These are phyloP conservation scores for Paramormyrops hopkinsi DNA, from an alignment of 2,797 vertebrate genomes.

Conservation along the genomic window DNA sequence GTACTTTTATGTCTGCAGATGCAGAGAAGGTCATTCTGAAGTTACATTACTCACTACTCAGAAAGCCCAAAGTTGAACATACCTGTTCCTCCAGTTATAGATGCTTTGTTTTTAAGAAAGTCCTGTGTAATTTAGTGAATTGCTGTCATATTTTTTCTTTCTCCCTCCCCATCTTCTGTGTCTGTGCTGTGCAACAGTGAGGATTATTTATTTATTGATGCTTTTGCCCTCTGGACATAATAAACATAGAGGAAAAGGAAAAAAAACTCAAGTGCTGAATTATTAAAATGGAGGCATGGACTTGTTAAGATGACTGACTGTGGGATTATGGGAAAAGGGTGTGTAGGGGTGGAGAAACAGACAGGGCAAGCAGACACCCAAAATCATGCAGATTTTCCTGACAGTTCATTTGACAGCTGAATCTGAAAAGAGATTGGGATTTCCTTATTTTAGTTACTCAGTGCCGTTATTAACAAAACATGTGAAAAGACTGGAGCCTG, in stretches of 20 bases:
- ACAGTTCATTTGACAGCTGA: neutral
- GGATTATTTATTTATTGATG: conserved; percentile 65
- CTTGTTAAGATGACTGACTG: conserved; percentile 56
- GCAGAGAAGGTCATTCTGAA: neutral
- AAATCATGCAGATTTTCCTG: conserved; percentile 3
- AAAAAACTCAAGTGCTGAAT: conserved; percentile 56
- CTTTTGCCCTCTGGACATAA: conserved; percentile 60
- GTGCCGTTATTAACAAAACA: neutral
- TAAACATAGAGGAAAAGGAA: conserved; percentile 46
- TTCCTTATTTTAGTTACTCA: neutral
- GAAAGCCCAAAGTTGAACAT: conserved; percentile 50
- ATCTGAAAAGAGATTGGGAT: neutral
- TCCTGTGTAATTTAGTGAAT: conserved; percentile 10
- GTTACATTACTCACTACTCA: neutral
- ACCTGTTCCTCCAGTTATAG: neutral
- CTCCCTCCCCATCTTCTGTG: conserved; percentile 36
- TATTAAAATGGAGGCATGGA: conserved; percentile 58
- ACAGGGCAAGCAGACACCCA: neutral
- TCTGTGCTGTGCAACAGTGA: conserved; percentile 38
- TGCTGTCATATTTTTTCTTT: conserved; percentile 16
- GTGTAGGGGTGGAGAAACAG: neutral
- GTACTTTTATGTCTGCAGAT: neutral
- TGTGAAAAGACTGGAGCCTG: neutral
- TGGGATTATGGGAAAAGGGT: conserved; percentile 24
- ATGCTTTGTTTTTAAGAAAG: neutral